Conservation (phyloP, 1,140 invertebrate species). For the Papilio machaon region DNA sequence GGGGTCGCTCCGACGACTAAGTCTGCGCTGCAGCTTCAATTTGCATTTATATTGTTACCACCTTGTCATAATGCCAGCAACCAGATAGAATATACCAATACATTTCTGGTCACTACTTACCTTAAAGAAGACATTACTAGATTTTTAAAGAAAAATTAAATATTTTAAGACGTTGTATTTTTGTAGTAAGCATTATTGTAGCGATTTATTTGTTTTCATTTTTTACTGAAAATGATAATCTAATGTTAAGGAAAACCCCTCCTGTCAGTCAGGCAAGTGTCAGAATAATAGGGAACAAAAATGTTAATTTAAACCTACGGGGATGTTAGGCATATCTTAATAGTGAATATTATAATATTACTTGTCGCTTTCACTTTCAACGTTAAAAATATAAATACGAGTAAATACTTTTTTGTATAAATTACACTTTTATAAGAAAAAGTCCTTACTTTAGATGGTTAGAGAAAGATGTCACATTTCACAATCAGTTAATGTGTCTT, state of each 20-base stretch:
- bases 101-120: not conserved
- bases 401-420: too few relatives aligned
- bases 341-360: not conserved
- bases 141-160: too few relatives aligned
- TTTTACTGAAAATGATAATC: not conserved
- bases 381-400: too few relatives aligned
- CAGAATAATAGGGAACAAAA: not conserved
- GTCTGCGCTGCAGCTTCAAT: slow-evolving; percentile 9
- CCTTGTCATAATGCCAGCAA: not conserved
- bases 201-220: not conserved
- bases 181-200: too few relatives aligned
- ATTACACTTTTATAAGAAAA: too few relatives aligned
- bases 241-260: not conserved
- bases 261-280: not conserved
- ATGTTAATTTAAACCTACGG: not conserved
- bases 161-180: too few relatives aligned
- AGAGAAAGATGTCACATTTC: too few relatives aligned
- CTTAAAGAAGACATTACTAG: not conserved
- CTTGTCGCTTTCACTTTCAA: not conserved
- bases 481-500: too few relatives aligned
- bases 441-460: too few relatives aligned
- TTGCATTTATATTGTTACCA: slow-evolving; percentile 33
- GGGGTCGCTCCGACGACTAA: slow-evolving; percentile 22
- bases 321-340: not conserved
- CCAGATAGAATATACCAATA: not conserved